Evolutionary conservation across 2,113 vertebrate species (phyloP).

Genomic region (Hippolais icterina): DNA sequence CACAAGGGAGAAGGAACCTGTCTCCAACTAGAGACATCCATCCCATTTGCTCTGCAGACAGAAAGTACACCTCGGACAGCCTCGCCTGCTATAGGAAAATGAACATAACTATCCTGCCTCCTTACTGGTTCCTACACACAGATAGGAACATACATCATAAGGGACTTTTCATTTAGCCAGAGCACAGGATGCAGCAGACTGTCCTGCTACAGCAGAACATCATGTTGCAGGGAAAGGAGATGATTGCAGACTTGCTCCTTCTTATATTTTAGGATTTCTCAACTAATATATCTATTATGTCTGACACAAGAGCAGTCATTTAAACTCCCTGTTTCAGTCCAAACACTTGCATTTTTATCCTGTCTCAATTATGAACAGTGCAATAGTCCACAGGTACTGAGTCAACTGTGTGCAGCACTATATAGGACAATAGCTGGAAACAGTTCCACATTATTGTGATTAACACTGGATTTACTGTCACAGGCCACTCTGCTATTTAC

Average conservation of each 20-base stretch:
- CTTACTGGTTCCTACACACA: background rate
- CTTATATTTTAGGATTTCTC: background rate
- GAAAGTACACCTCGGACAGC: background rate
- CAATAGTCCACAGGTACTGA: background rate
- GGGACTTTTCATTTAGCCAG: background rate
- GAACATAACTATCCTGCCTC: background rate
- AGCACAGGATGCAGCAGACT: background rate
- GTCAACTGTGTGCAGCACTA: background rate
- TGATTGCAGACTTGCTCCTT: background rate
- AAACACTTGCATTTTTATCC: background rate
- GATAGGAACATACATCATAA: background rate
- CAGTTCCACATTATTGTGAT: background rate
- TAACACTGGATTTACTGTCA: background rate
- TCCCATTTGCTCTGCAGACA: background rate
- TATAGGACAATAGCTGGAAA: background rate
- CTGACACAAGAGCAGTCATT: background rate
- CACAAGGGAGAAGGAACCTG: background rate
- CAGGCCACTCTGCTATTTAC: background rate
- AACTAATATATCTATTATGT: background rate
- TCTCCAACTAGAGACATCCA: background rate
- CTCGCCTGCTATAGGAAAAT: background rate
- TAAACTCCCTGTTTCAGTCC: background rate
- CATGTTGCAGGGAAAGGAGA: background rate
- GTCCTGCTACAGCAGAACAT: background rate
- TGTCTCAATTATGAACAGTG: background rate